Conservation (phyloP, 2,797 vertebrate species). For the Dicrostonyx torquatus region DNA sequence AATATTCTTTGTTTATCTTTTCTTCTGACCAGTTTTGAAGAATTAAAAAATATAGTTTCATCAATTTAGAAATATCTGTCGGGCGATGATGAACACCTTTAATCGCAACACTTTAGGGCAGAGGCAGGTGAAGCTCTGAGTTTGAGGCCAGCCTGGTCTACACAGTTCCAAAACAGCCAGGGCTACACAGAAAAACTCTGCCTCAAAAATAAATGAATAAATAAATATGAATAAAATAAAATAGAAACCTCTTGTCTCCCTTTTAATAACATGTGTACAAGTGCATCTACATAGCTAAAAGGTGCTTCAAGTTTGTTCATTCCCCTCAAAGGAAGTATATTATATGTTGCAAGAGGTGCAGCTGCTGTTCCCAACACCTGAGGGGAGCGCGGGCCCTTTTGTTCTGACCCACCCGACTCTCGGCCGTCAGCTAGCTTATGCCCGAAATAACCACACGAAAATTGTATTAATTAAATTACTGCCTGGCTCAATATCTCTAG, state of each 20-base stretch:
- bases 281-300: neutral
- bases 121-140: neutral
- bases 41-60: constrained; percentile 36
- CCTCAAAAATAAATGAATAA: neutral
- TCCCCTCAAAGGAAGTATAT: neutral
- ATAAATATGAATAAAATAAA: neutral
- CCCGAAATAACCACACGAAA: too few relatives aligned
- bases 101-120: neutral
- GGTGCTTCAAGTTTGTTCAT: neutral
- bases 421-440: too few relatives aligned
- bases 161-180: neutral
- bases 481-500: too few relatives aligned
- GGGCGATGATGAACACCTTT: neutral
- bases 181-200: neutral
- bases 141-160: neutral
- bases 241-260: neutral
- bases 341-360: too few relatives aligned
- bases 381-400: too few relatives aligned
- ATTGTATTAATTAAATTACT: too few relatives aligned
- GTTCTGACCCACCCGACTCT: too few relatives aligned
- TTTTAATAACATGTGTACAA: neutral
- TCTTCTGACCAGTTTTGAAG: constrained; percentile 8
- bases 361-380: too few relatives aligned
- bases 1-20: too few relatives aligned
- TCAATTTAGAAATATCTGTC: neutral